Percentiles rank a stretch among this genome's conserved stretches.
phyloP scores from a whole-genome alignment of 2,888 invertebrate species.

The Amorpha juglandis region DNA sequence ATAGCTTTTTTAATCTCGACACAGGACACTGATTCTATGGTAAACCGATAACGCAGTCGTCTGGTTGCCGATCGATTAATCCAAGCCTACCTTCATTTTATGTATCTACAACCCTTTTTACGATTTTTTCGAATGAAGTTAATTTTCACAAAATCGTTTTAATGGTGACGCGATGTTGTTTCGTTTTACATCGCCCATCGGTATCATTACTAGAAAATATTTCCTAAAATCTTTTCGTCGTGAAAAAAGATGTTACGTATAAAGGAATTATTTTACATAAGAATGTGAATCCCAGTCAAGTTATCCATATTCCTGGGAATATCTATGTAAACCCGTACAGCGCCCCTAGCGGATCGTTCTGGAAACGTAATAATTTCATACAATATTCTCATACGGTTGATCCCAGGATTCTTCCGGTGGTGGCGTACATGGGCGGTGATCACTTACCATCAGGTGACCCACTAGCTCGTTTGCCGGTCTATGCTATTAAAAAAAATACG shows the following conservation, averaged over 20 bases:
- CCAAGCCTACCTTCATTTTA: background rate
- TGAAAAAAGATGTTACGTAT: background rate
- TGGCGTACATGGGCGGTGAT: no score
- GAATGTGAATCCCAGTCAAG: background rate
- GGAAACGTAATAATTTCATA: background rate
- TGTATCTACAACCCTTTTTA: background rate
- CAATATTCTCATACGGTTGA: no score
- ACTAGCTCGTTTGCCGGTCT: no score
- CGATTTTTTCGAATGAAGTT: constrained; percentile 64
- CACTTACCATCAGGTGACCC: no score
- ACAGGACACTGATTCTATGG: constrained; percentile 14
- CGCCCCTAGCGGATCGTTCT: background rate
- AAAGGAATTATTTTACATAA: background rate
- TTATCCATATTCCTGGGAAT: no score
- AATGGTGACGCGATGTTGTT: constrained; percentile 70
- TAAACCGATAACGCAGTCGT: constrained; percentile 3
- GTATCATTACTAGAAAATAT: constrained; percentile 79
- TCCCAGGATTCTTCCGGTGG: no score
- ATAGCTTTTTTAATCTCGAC: constrained; percentile 21
- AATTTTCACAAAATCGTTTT: constrained; percentile 78
- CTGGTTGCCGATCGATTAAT: background rate
- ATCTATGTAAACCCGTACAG: no score
- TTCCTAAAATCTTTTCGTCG: constrained; percentile 53
- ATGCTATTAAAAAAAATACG: no score
- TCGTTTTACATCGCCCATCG: constrained; percentile 78